Evolutionary conservation across 2,888 invertebrate species (phyloP).

Genomic region (Ophioninae sp.): DNA sequence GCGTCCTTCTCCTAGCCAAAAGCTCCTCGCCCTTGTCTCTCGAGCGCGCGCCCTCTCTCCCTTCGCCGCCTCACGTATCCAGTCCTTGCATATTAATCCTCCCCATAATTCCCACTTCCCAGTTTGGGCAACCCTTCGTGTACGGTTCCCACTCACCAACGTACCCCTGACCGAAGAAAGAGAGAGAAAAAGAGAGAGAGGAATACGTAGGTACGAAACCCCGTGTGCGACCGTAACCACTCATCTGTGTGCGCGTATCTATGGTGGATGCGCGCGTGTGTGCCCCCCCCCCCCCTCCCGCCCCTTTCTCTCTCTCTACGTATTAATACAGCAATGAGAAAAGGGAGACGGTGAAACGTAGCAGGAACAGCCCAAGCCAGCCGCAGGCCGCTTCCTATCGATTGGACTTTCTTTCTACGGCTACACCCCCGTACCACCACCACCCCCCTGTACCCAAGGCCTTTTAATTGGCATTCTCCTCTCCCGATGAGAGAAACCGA

Average conservation of each 20-base stretch:
- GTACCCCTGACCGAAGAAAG: conserved; percentile 68
- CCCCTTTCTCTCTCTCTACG: conserved; percentile 4
- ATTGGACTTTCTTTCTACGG: conserved; percentile 79
- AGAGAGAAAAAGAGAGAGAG: conserved; percentile 68
- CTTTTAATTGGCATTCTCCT: conserved; percentile 81
- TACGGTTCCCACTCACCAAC: conserved; percentile 71
- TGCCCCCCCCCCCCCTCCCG: not conserved
- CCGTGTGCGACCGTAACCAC: not conserved
- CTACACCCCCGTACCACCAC: conserved; percentile 68
- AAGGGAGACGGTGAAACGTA: conserved; percentile 62
- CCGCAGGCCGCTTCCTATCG: conserved; percentile 77
- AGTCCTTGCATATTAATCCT: conserved; percentile 82
- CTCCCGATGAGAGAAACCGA: conserved; percentile 72
- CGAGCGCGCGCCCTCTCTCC: conserved; percentile 58
- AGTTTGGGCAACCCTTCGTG: conserved; percentile 81
- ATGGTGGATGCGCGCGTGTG: conserved; percentile 15
- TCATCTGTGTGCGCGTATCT: conserved; percentile 4
- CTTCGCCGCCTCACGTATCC: conserved; percentile 79
- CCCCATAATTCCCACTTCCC: conserved; percentile 81
- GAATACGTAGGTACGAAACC: conserved; percentile 35
- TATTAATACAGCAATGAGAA: conserved; percentile 68
- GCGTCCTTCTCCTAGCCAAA: conserved; percentile 45
- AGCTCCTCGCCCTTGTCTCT: conserved; percentile 58
- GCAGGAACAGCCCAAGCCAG: conserved; percentile 63
- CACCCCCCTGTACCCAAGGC: conserved; percentile 47